Base-by-base conservation (phyloP, 2,113 vertebrate genomes). In the Cyprinus carpio region DNA sequence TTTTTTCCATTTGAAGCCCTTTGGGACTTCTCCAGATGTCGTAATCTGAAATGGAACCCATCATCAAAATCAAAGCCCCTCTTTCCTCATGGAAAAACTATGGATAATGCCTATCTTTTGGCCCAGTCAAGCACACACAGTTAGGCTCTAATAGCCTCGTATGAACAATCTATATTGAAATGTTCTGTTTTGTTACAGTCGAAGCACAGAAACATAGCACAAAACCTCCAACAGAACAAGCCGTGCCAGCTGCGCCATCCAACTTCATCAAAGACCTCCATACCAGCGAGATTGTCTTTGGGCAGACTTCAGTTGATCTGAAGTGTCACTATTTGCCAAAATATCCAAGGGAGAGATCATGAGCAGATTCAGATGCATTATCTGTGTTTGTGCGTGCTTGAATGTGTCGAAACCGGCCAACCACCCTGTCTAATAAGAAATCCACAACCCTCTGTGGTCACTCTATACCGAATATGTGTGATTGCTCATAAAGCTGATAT, bases 1-100 rank as follows among this genome's bases (percentile, higher is more conserved):
- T 80, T 83, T 34, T 85, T 85, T 86, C 87, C 85, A 85, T 75
- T 84, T 80, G 58, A 49, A 88, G n/a, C 25, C 60, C 34, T 85
- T 79, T 40, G 83, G 77, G 31, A 81, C 13, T 27, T 46, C 49
- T 69, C 84, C 85, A 83, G 65, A 69, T 51, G 62, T 34, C n/a
- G 25, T 60, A 67, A 87, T 82, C 74, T 85, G 54, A 58, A 89
- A 85, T 85, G 27, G 29, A 74, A 75, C 62, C 49, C 67, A 46
- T 82, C 76, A 67, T 80, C 62, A 78, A 74, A 60, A 60, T 46
- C 25, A 74, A 56, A 18, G 15, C 40, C 43, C 23, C 40, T 69
- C 7, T 85, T 74, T 23, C 34, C 60, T 84, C 64, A 82, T 69
- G 29, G 29, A 69, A 79, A 72, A 83, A 71, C 51, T 11, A 27